These are phyloP conservation scores for Synaphobranchus kaupii DNA, from an alignment of 2,797 vertebrate genomes.

Conservation along the genomic window DNA sequence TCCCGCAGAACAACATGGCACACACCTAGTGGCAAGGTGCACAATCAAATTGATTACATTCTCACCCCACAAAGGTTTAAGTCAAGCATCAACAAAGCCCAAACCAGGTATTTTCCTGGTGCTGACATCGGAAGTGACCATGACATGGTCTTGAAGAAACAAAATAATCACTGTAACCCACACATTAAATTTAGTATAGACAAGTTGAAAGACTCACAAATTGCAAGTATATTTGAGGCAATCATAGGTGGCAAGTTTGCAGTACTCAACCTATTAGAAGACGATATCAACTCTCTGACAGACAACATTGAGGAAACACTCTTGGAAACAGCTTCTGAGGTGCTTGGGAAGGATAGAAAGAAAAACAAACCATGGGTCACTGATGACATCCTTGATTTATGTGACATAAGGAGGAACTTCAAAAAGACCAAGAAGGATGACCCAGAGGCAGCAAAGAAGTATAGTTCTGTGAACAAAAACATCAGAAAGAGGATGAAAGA, in stretches of 20 bases:
- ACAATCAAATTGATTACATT: too few relatives aligned
- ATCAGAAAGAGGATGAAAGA: too few relatives aligned
- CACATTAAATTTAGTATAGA: not conserved
- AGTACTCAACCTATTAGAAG: not conserved
- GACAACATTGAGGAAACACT: not conserved
- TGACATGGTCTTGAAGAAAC: not conserved
- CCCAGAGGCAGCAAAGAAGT: too few relatives aligned
- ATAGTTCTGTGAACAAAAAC: too few relatives aligned
- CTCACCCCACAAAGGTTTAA: too few relatives aligned
- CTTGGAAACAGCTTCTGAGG: not conserved
- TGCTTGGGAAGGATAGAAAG: not conserved
- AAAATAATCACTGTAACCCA: not conserved
- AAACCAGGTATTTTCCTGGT: not conserved
- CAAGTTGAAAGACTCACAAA: not conserved
- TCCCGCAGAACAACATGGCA: too few relatives aligned
- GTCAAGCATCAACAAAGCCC: not conserved
- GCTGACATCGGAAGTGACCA: not conserved
- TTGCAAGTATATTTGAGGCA: not conserved
- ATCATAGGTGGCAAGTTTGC: not conserved
- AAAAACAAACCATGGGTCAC: conserved; percentile 1
- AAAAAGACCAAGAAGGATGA: too few relatives aligned
- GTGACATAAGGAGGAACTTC: too few relatives aligned
- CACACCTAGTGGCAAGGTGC: too few relatives aligned
- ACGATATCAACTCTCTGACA: too few relatives aligned
- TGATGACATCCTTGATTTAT: not conserved